A percentile compares a stretch with the other conserved stretches of the same genome.
phyloP scores from a whole-genome alignment of 2,113 vertebrate genomes.

The Corythornis cristatus region DNA sequence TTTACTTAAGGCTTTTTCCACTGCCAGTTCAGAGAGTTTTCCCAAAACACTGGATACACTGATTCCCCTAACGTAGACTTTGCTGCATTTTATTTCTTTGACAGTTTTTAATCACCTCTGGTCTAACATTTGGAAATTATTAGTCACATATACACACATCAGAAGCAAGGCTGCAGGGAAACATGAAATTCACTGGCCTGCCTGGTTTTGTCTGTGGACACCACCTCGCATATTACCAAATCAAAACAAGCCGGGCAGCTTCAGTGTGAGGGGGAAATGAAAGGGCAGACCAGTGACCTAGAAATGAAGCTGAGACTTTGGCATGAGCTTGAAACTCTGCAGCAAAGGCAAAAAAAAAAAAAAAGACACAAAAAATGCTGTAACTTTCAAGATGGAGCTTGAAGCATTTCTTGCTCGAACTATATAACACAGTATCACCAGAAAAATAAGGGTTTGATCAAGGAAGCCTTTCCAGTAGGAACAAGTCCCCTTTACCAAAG shows the following conservation, averaged over 20 bases:
- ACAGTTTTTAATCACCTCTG: constrained; percentile 23
- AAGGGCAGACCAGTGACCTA: constrained; percentile 57
- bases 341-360: neutral
- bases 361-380: too few species aligned
- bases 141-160: neutral
- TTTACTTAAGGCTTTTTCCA: neutral
- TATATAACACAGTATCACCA: neutral
- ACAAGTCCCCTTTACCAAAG: neutral
- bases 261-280: constrained; percentile 37
- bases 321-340: constrained; percentile 2
- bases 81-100: neutral
- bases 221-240: constrained; percentile 53
- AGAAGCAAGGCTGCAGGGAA: constrained; percentile 42
- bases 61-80: neutral
- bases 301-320: constrained; percentile 34
- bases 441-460: neutral
- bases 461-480: neutral
- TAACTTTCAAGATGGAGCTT: constrained; percentile 7
- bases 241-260: constrained; percentile 51
- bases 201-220: constrained; percentile 53
- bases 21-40: neutral
- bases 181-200: constrained; percentile 42
- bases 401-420: constrained; percentile 2
- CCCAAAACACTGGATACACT: neutral
- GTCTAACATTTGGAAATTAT: constrained; percentile 48